Evolutionary conservation across 2,888 invertebrate genomes (phyloP).

Genomic region (Rotaria socialis): DNA sequence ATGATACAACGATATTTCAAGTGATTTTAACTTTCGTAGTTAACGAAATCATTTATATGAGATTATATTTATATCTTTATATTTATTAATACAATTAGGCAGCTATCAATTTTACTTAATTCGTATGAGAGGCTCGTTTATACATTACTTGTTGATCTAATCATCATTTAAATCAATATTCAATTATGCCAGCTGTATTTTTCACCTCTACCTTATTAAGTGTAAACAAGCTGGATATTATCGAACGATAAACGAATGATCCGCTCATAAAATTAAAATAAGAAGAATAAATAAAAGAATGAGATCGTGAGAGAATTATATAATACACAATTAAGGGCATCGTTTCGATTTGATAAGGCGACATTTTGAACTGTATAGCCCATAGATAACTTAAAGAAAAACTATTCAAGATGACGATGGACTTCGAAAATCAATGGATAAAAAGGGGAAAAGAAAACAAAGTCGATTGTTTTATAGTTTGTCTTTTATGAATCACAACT

Average conservation of each 20-base stretch:
- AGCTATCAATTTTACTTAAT: neutral
- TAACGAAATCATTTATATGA: no score
- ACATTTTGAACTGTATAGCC: no score
- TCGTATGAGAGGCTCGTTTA: neutral
- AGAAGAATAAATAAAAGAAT: neutral
- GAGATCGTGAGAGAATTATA: neutral
- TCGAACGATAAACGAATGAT: neutral
- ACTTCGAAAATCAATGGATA: no score
- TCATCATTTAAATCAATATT: conserved; percentile 20
- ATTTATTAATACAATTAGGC: neutral
- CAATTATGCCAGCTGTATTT: conserved; percentile 7
- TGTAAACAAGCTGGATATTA: neutral
- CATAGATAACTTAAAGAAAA: no score
- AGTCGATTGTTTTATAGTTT: no score
- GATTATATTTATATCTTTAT: neutral
- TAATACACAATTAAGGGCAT: no score
- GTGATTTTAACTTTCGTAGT: no score
- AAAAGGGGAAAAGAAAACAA: no score
- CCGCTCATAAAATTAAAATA: neutral
- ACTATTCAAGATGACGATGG: no score
- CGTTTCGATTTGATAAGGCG: no score
- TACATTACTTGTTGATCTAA: neutral
- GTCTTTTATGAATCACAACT: neutral
- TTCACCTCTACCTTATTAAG: neutral
- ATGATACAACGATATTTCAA: no score